Conservation (phyloP, 2,888 invertebrate species). For the Eremobia ochroleuca region DNA sequence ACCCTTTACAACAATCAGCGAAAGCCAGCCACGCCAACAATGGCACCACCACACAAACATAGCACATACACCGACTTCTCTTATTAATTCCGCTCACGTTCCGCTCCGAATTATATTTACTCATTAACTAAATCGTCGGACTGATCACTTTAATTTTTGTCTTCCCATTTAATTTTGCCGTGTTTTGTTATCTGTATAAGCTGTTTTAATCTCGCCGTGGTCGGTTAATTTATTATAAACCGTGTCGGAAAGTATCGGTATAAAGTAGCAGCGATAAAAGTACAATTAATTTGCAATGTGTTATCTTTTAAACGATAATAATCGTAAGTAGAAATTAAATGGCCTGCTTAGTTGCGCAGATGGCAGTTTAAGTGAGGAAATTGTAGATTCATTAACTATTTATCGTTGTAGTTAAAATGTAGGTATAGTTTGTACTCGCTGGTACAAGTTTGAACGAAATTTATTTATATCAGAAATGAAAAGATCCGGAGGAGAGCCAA, state of each 20-base stretch:
- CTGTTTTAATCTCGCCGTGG: conserved; percentile 57
- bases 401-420: conserved; percentile 15
- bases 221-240: conserved; percentile 55
- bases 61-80: conserved; percentile 51
- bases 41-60: conserved; percentile 28
- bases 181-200: conserved; percentile 67
- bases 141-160: conserved; percentile 73
- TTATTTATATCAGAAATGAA: background rate
- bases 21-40: conserved; percentile 23
- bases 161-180: conserved; percentile 73
- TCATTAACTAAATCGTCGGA: conserved; percentile 75
- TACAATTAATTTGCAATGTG: conserved; percentile 55
- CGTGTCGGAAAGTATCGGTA: conserved; percentile 36
- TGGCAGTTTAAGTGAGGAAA: conserved; percentile 24
- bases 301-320: conserved; percentile 58
- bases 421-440: background rate
- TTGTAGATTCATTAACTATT: conserved; percentile 26
- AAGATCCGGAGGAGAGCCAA: background rate
- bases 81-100: conserved; percentile 75
- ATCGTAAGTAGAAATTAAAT: conserved; percentile 49
- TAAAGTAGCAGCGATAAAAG: conserved; percentile 56
- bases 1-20: conserved; percentile 41
- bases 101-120: conserved; percentile 72
- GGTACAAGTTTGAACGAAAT: background rate
- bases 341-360: conserved; percentile 28